phyloP scores from a whole-genome alignment of 2,797 vertebrate species.

The Thamnophis elegans region DNA sequence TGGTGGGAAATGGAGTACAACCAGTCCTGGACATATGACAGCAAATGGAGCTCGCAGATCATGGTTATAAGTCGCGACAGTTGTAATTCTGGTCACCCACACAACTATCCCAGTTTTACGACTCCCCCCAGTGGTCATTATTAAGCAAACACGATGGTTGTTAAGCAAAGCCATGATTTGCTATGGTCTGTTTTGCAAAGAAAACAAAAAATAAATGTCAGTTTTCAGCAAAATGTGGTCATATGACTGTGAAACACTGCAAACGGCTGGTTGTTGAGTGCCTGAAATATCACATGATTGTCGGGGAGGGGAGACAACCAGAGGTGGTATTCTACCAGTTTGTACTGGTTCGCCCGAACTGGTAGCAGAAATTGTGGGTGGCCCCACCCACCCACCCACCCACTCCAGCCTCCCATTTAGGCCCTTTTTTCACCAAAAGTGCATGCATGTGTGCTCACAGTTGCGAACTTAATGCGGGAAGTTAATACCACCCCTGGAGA shows the following conservation, averaged over 20 bases:
- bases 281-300: neutral
- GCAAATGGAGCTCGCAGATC: neutral
- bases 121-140: rapidly evolving
- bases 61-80: neutral
- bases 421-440: too few species aligned
- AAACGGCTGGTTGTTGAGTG: neutral
- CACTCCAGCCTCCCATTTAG: too few species aligned
- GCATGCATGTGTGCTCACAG: too few species aligned
- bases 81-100: neutral
- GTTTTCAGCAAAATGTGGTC: neutral
- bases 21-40: neutral
- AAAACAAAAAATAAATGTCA: neutral
- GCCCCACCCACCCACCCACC: too few species aligned
- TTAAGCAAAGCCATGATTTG: too few species aligned
- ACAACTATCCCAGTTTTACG: neutral
- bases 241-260: neutral
- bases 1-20: neutral
- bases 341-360: too few species aligned
- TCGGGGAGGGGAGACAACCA: neutral
- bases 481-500: too few species aligned
- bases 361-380: too few species aligned
- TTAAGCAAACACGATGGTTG: neutral
- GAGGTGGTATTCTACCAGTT: too few species aligned
- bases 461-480: too few species aligned
- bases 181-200: neutral